Evolutionary conservation across 2,888 invertebrate genomes (phyloP).

Genomic region (Hyppa rectilinea): DNA sequence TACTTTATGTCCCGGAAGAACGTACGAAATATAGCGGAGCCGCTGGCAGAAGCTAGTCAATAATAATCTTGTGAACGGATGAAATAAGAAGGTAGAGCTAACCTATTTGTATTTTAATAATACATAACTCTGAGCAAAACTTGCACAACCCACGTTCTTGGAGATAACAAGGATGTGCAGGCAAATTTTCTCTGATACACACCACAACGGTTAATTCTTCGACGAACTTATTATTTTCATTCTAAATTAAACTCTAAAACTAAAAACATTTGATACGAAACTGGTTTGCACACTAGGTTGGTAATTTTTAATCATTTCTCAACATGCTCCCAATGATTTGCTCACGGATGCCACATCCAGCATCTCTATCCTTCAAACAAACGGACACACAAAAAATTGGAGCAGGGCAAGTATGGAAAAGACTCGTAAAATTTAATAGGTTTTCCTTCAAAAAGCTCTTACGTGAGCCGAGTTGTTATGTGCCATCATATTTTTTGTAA

Average conservation of each 20-base stretch:
- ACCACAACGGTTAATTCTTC: neutral
- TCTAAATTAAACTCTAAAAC: neutral
- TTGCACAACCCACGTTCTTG: too few relatives aligned
- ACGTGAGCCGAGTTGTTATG: conserved; percentile 85
- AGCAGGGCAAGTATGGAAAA: conserved; percentile 89
- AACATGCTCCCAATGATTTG: neutral
- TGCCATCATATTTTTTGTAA: conserved; percentile 77
- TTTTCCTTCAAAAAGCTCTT: conserved; percentile 88
- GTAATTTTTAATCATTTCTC: too few relatives aligned
- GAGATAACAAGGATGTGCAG: neutral
- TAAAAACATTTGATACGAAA: neutral
- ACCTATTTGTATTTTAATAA: neutral
- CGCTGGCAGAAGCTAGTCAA: too few relatives aligned
- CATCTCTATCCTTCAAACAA: conserved; percentile 56
- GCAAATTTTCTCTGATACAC: too few relatives aligned
- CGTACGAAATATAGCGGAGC: too few relatives aligned
- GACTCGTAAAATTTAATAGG: conserved; percentile 90
- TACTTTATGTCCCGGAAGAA: too few relatives aligned
- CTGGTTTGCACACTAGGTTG: neutral
- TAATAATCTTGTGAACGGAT: neutral
- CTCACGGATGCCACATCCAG: conserved; percentile 72
- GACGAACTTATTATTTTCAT: neutral
- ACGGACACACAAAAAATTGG: conserved; percentile 85
- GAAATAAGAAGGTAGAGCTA: neutral
- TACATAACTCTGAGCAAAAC: neutral